Base-by-base conservation (phyloP, 2,888 invertebrate species). In the Podotricha telesiphe region DNA sequence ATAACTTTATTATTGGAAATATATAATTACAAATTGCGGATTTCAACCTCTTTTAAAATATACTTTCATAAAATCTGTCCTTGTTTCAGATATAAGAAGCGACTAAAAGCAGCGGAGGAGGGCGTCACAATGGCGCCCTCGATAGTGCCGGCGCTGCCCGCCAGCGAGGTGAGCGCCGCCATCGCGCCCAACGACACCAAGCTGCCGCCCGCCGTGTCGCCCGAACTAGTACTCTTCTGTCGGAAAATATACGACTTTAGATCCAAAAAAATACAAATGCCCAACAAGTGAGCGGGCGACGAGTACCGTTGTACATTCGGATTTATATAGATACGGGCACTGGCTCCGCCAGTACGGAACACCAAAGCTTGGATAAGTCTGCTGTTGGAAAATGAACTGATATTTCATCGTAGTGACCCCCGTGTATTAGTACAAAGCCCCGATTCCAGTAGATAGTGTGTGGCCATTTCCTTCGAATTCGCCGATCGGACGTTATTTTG, bases 211-310 rank as follows among this genome's bases (percentile, higher is more conserved):
- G 72, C 87, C 45, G 91, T 93, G 20, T 95, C 95, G 67, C 94
- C 95, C 10, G 98, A 98, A 80, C 95, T 98, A 87, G 97, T 99
- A 53, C 97, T 99, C 86, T 97, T 98, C 94, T 99, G 99, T 89
- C 96, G 98, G 61, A 96, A 97, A 79, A 84, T 99, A 71, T 99
- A 99, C 93, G 99, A 99, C 92, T 98, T 98, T 93, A 95, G 98
- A 78, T 96, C 97, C 80, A 98, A 97, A 85, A 94, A 96, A 79
- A 94, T 96, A 73, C 89, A 90, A 75, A 85, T 87, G 15, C 90
- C 89, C 59, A 89, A 87, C 83, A 92, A 93, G 80, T 93, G 92
- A 92, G 80, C 77, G 51, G 50, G 45, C 34, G 19, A 50, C 37
- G 28, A 28, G 6, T 28, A 28, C 37, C 10, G n/a, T 0, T 6